Base-by-base conservation (phyloP, 2,113 vertebrate genomes). In the Anguilla rostrata region DNA sequence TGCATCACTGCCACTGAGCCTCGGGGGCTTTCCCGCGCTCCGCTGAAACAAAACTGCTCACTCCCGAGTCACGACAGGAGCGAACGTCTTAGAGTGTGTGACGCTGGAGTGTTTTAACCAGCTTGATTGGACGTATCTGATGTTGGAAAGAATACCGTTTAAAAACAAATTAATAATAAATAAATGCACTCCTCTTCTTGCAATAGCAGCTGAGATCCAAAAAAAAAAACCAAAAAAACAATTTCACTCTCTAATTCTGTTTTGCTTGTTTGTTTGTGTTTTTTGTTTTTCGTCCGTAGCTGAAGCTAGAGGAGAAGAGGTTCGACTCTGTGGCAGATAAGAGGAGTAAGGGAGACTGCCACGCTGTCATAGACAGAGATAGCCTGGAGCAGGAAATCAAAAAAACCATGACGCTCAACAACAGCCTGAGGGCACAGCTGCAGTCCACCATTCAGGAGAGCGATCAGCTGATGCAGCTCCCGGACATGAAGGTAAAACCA, bases 401-500 rank as follows among this genome's bases (percentile, higher is more conserved):
- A 90, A 96, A 97, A 11, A 95, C 91, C 14, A 90, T 93, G 83
- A 95, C 96, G 90, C 96, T 97, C 92, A 97, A 95, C 91, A 96
- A 95, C 91, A 95, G 95, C 20, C 89, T 94, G 86, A 95, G 94
- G 87, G 92, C 90, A 0, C 94, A 95, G 86, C 93, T 95, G 14
- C 93, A 96, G 83, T 90, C 91, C 2, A 92, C 93, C 15, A 93
- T 96, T 85, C 94, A 95, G 83, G 92, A 92, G 86, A 93, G 93
- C 79, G 91, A 95, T 75, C 89, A 89, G 87, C 81, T 90, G 66
- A 90, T 95, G 15, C 93, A 96, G 92, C 94, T 90, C 89, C 92
- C 96, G n/a, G 94, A 97, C 86, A 92, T 98, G 86, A 95, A 97
- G 96, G 98, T 98, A 92, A 39, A 34, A 18, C n/a, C 11, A 40